These are phyloP conservation scores for Mesitornis unicolor DNA, from an alignment of 2,113 vertebrate species.

Conservation along the genomic window DNA sequence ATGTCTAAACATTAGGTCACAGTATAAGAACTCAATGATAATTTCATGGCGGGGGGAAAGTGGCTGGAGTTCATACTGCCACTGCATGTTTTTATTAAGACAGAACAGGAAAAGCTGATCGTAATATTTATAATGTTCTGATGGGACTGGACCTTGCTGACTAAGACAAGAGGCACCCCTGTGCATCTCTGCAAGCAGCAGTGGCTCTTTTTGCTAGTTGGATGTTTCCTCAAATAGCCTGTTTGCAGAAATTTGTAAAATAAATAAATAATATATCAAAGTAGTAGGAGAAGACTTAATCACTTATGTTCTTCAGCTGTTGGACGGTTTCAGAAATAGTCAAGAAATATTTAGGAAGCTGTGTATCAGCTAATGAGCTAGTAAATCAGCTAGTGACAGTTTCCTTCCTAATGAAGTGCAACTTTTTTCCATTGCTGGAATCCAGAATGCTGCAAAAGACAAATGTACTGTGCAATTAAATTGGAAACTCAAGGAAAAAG, in stretches of 20 bases:
- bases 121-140: background rate
- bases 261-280: background rate
- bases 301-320: background rate
- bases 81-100: background rate
- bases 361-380: background rate
- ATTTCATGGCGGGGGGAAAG: background rate
- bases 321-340: background rate
- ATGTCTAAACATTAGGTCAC: background rate
- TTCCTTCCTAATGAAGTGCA: background rate
- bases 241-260: background rate
- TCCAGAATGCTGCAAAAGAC: background rate
- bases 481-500: background rate
- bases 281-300: background rate
- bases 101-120: background rate
- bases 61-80: background rate
- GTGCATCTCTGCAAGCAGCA: background rate
- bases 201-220: background rate
- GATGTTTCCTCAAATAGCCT: background rate
- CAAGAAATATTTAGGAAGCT: background rate
- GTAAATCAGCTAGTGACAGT: background rate
- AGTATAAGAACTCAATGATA: background rate
- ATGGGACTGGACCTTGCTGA: background rate
- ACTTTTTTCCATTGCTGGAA: background rate
- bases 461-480: background rate
- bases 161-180: background rate